Conservation (phyloP, 1,140 invertebrate species). For the Euborellia annulipes region DNA sequence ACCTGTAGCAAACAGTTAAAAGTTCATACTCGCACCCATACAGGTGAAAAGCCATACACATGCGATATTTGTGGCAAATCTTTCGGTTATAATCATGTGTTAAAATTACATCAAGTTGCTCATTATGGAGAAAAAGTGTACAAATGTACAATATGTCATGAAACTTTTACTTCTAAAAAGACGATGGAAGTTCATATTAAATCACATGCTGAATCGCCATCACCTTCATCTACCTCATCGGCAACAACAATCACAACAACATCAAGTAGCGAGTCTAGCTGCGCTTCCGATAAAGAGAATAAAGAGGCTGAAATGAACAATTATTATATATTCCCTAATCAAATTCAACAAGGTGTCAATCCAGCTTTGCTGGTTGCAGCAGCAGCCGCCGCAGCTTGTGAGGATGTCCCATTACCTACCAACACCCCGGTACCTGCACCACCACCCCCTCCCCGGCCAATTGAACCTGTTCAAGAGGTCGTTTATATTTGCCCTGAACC, state of each 20-base stretch:
- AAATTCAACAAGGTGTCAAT: conserved; percentile 20
- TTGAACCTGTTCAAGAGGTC: conserved; percentile 12
- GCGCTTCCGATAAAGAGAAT: conserved; percentile 31
- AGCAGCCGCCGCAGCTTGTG: conserved; percentile 23
- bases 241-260: conserved; percentile 21
- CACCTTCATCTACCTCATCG: conserved; percentile 26
- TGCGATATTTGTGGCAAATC: conserved; percentile 67
- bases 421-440: neutral
- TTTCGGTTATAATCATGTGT: conserved; percentile 41
- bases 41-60: conserved; percentile 59
- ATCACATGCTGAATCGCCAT: conserved; percentile 52
- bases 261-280: conserved; percentile 18
- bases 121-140: conserved; percentile 85
- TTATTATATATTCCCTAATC: neutral
- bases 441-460: neutral
- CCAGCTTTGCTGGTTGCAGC: conserved; percentile 32
- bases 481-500: conserved; percentile 10
- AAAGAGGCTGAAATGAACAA: conserved; percentile 15
- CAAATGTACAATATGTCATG: conserved; percentile 77
- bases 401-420: conserved; percentile 28
- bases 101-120: conserved; percentile 43
- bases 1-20: conserved; percentile 82
- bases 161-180: conserved; percentile 78
- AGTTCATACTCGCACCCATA: conserved; percentile 70
- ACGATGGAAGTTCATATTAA: conserved; percentile 79